Percentiles rank a stretch among this genome's conserved stretches.
phyloP scores from a whole-genome alignment of 2,888 invertebrate species.

The Hypomecis punctinalis region DNA sequence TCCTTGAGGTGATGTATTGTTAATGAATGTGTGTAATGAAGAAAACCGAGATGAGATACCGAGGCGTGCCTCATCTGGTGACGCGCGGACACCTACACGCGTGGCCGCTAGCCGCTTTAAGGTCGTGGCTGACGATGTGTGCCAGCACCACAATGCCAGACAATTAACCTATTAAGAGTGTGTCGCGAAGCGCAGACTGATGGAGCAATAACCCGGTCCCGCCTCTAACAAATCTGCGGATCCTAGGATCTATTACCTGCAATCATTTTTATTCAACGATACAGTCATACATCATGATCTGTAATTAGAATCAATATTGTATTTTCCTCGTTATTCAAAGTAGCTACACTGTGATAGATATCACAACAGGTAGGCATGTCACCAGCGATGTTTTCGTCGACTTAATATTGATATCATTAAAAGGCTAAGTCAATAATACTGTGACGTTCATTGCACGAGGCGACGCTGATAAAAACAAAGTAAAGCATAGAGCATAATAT shows the following conservation, averaged over 20 bases:
- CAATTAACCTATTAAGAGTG: conserved; percentile 83
- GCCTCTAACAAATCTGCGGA: conserved; percentile 54
- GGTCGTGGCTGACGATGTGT: conserved; percentile 80
- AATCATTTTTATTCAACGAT: background rate
- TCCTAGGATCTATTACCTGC: conserved; percentile 15
- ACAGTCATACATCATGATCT: background rate
- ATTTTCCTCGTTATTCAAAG: conserved; percentile 28
- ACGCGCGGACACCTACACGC: conserved; percentile 70
- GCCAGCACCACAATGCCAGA: conserved; percentile 82
- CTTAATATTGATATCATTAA: conserved; percentile 23
- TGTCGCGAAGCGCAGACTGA: conserved; percentile 67
- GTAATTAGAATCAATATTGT: background rate
- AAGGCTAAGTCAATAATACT: conserved; percentile 52
- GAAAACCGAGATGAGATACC: conserved; percentile 47
- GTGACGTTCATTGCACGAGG: conserved; percentile 66
- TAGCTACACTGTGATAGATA: conserved; percentile 15
- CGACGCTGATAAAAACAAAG: conserved; percentile 76
- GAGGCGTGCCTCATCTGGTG: conserved; percentile 66
- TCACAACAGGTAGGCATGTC: conserved; percentile 8
- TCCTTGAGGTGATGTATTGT: conserved; percentile 32
- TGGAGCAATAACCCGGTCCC: conserved; percentile 75
- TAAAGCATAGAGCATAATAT: conserved; percentile 70
- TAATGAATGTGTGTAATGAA: conserved; percentile 39
- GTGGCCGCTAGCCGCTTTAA: conserved; percentile 79
- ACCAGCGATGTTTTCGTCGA: conserved; percentile 15